Percentiles rank a stretch among this genome's conserved stretches.
These are phyloP conservation scores for Branchellion lobata DNA, from an alignment of 2,888 invertebrate genomes.

Conservation along the genomic window DNA sequence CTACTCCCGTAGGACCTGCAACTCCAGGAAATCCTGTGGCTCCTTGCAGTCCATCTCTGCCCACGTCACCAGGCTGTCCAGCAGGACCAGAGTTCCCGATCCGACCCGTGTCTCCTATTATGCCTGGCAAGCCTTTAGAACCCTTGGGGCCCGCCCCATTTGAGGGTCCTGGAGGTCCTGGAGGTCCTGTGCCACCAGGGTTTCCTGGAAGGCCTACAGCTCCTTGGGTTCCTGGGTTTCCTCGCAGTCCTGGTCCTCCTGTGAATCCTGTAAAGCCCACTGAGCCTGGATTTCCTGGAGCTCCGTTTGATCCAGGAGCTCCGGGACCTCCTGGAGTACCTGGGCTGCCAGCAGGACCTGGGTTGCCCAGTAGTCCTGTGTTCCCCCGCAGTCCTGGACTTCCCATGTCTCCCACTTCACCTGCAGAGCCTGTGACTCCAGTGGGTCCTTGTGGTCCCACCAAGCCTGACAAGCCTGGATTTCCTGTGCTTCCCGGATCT, in stretches of 20 bases:
- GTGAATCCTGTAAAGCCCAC: neutral
- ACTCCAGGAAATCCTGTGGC: neutral
- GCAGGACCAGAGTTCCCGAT: conserved; percentile 18
- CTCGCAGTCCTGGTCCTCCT: conserved; percentile 24
- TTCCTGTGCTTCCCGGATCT: conserved; percentile 30
- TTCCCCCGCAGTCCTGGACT: conserved; percentile 14
- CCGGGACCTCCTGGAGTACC: conserved; percentile 44
- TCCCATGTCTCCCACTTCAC: conserved; percentile 20
- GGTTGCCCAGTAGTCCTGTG: conserved; percentile 5
- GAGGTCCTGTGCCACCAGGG: conserved; percentile 15
- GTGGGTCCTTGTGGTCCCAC: conserved; percentile 9
- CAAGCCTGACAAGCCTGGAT: conserved; percentile 26
- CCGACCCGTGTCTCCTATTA: conserved; percentile 13
- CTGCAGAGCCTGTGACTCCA: conserved; percentile 43
- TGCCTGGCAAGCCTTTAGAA: conserved; percentile 4
- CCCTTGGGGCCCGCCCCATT: neutral
- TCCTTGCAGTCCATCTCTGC: neutral
- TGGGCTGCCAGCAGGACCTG: conserved; percentile 15
- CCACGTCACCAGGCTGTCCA: neutral
- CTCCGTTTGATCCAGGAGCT: conserved; percentile 25
- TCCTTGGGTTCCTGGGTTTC: conserved; percentile 37
- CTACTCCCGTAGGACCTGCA: neutral
- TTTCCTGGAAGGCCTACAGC: conserved; percentile 42
- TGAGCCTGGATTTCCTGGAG: conserved; percentile 3
- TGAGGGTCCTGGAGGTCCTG: neutral